These are phyloP conservation scores for Eutolmus rufibarbis DNA, from an alignment of 2,888 invertebrate species.

Conservation along the genomic window DNA sequence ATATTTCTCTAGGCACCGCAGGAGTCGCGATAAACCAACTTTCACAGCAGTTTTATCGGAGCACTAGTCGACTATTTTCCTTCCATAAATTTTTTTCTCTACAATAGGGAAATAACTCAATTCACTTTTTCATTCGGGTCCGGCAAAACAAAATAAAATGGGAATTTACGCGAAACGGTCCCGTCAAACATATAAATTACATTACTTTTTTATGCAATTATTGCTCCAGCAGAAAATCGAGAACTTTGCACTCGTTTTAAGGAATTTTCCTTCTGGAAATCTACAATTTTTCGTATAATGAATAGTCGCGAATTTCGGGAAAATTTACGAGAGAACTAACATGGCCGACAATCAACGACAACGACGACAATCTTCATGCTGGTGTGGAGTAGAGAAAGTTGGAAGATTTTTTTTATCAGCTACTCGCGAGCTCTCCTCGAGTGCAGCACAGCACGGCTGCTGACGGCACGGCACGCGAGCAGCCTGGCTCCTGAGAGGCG, in stretches of 20 bases:
- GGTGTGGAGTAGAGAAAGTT: slow-evolving; percentile 30
- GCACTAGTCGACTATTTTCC: neutral
- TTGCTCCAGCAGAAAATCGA: neutral
- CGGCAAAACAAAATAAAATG: slow-evolving; percentile 17
- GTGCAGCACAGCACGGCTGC: neutral
- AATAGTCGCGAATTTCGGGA: slow-evolving; percentile 41
- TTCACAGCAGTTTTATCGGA: neutral
- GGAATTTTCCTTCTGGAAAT: neutral
- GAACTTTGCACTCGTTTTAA: slow-evolving; percentile 3
- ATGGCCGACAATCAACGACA: slow-evolving; percentile 38
- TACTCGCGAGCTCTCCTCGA: neutral
- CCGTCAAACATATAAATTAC: neutral
- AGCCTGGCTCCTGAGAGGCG: neutral
- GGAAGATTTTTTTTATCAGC: neutral
- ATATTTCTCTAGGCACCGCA: neutral
- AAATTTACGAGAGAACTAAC: slow-evolving; percentile 43
- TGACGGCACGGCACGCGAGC: neutral
- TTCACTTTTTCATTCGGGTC: neutral
- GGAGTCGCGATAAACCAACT: neutral
- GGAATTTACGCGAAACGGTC: neutral
- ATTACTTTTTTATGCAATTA: neutral
- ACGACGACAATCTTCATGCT: slow-evolving; percentile 24
- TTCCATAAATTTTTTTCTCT: neutral
- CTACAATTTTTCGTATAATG: slow-evolving; percentile 28
- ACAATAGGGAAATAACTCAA: neutral